phyloP scores from a whole-genome alignment of 2,113 vertebrate genomes.

The Ardeotis arabs region DNA sequence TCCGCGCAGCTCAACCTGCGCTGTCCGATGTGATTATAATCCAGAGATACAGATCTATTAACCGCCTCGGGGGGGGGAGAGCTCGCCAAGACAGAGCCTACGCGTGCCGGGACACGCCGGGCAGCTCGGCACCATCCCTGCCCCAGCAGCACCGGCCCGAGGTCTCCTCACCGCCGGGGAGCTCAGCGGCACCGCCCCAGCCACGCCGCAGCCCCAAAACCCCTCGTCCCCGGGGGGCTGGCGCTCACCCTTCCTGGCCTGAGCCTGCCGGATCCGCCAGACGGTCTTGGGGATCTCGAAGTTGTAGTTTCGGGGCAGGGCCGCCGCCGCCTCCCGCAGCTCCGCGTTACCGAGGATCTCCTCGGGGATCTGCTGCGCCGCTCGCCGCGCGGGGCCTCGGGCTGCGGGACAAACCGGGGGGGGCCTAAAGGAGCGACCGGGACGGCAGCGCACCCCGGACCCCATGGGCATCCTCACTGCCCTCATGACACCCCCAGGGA shows the following conservation, averaged over 20 bases:
- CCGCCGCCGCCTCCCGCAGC: conserved; percentile 80
- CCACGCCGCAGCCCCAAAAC: neutral
- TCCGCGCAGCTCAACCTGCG: conserved; percentile 1
- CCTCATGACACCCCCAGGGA: fast-evolving
- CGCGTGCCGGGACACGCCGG: neutral
- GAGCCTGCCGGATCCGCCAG: conserved; percentile 90
- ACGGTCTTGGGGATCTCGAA: conserved; percentile 97
- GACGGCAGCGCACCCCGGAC: fast-evolving
- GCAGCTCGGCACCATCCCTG: neutral
- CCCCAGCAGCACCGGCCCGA: neutral
- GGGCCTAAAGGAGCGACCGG: fast-evolving
- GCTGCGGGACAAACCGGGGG: neutral
- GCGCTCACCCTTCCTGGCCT: conserved; percentile 85
- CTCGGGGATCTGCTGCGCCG: conserved; percentile 90
- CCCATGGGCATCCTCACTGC: fast-evolving
- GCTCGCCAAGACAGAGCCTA: neutral
- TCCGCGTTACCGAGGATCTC: conserved; percentile 86
- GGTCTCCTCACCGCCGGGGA: fast-evolving
- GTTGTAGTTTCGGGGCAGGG: conserved; percentile 93
- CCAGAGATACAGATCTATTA: conserved; percentile 55
- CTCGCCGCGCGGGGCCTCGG: conserved; percentile 64
- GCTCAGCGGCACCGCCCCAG: neutral
- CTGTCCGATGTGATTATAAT: conserved; percentile 54
- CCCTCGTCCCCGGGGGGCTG: fast-evolving
- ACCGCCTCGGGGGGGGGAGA: neutral